phyloP scores from a whole-genome alignment of 2,113 vertebrate species.

The Columbina picui region DNA sequence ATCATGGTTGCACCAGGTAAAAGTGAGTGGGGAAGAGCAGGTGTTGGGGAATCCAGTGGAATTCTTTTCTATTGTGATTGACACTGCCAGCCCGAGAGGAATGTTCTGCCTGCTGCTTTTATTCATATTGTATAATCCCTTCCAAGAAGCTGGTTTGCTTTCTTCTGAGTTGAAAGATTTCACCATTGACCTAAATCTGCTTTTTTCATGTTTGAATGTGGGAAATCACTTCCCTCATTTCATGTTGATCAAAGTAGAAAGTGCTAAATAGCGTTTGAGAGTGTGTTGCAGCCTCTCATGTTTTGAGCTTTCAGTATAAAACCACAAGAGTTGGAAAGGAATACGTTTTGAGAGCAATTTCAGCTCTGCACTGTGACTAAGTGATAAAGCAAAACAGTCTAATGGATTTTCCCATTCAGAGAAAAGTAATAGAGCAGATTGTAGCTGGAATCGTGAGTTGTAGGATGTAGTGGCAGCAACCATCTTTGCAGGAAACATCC shows the following conservation, averaged over 20 bases:
- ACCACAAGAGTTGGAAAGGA: neutral
- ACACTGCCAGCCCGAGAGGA: neutral
- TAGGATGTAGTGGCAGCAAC: neutral
- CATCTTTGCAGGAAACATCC: neutral
- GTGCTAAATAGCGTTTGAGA: neutral
- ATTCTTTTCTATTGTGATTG: neutral
- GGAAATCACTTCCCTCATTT: neutral
- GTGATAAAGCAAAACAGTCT: neutral
- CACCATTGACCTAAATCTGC: neutral
- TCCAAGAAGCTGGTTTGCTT: neutral
- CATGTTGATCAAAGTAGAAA: neutral
- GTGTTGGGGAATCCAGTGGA: neutral
- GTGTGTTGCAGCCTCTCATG: fast-evolving
- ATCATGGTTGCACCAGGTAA: constrained; percentile 97
- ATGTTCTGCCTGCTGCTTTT: neutral
- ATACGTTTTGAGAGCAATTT: neutral
- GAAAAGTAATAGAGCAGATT: neutral
- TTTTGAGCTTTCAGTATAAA: neutral
- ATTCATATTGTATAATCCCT: neutral
- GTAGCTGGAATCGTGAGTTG: neutral
- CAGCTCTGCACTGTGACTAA: neutral
- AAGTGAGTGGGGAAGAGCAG: neutral
- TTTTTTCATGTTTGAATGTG: neutral
- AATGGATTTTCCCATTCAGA: neutral
- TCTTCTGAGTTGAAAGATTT: neutral